Percentiles rank a stretch among this genome's conserved stretches.
Conservation (phyloP, 2,113 vertebrate species). For the Tapirus terrestris region DNA sequence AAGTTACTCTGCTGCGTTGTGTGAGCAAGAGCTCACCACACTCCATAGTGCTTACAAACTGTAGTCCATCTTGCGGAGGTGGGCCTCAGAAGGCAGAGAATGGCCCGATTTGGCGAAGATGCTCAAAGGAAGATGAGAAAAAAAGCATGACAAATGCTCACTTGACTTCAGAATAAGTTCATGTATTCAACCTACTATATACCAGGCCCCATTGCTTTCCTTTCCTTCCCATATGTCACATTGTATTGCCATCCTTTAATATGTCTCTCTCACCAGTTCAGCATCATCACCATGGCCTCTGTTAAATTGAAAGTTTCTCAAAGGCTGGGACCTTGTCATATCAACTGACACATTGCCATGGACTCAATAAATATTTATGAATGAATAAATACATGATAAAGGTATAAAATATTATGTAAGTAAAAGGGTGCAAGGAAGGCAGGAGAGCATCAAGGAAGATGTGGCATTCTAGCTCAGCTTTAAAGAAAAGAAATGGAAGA, state of each 20-base stretch:
- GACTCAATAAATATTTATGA: not conserved
- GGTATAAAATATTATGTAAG: not conserved
- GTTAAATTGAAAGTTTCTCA: not conserved
- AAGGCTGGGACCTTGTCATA: not conserved
- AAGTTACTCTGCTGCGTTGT: not conserved
- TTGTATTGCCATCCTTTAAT: not conserved
- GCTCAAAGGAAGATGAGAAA: not conserved
- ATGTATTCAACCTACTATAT: not conserved
- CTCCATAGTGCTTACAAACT: not conserved
- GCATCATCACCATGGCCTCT: not conserved
- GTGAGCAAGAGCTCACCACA: not conserved
- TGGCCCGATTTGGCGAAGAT: not conserved
- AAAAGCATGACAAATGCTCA: not conserved
- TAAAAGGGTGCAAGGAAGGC: not conserved
- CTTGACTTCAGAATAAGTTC: not conserved
- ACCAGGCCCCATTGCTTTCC: not conserved
- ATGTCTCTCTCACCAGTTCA: not conserved
- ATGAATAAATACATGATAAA: conserved; percentile 11
- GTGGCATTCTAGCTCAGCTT: not conserved
- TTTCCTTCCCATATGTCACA: not conserved
- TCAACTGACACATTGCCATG: not conserved
- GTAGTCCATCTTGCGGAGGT: not conserved
- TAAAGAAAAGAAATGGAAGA: not conserved
- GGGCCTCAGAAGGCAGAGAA: not conserved
- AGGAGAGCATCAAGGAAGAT: not conserved